phyloP scores from a whole-genome alignment of 2,888 invertebrate genomes.

The Sepiola atlantica region DNA sequence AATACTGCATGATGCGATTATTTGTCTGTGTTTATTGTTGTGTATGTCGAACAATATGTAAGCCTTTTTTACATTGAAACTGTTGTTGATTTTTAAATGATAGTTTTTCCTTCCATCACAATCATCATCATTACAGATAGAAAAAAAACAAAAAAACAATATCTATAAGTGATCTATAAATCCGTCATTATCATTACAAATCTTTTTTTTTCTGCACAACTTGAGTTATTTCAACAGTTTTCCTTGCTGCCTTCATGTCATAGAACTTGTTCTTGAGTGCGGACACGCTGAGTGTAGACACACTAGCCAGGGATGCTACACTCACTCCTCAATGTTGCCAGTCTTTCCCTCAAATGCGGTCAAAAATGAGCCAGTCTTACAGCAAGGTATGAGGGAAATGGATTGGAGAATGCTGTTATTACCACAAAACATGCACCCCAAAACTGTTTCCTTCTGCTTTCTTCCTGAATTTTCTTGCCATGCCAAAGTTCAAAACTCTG shows the following conservation, averaged over 20 bases:
- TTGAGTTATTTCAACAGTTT: conserved; percentile 35
- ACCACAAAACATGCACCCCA: neutral
- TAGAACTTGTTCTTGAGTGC: conserved; percentile 42
- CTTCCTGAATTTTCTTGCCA: neutral
- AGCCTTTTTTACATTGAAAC: no score
- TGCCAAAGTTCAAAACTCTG: neutral
- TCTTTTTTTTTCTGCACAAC: neutral
- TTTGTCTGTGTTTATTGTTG: no score
- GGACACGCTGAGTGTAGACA: conserved; percentile 34
- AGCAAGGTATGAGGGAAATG: conserved; percentile 37
- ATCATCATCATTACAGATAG: neutral
- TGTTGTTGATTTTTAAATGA: neutral
- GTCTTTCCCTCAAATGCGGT: conserved; percentile 45
- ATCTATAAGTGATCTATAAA: neutral
- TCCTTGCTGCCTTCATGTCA: conserved; percentile 43
- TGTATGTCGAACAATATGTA: no score
- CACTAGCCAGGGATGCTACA: conserved; percentile 37
- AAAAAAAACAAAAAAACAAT: neutral
- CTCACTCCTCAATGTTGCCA: conserved; percentile 44
- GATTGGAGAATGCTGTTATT: conserved; percentile 40
- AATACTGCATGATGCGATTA: no score
- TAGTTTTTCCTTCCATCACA: neutral
- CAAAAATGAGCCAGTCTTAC: neutral
- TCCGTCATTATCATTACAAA: neutral
- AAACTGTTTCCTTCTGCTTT: neutral